These are phyloP conservation scores for Phaedon cochleariae DNA, from an alignment of 2,888 invertebrate genomes.

Conservation along the genomic window DNA sequence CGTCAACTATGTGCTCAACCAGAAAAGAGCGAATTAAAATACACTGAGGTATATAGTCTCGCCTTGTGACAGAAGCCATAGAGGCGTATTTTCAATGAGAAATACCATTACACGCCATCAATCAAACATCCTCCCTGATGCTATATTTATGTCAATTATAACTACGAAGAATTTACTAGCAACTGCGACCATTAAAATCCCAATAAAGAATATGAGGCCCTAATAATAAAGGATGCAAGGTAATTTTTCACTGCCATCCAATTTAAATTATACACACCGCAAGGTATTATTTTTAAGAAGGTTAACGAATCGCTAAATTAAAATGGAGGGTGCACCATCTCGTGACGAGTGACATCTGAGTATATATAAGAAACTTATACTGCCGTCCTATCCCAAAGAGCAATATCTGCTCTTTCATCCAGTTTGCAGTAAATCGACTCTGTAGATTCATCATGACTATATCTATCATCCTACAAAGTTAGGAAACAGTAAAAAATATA, in stretches of 20 bases:
- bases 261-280: slow-evolving; percentile 22
- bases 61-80: neutral
- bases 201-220: slow-evolving; percentile 22
- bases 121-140: slow-evolving; percentile 9
- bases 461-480: no score
- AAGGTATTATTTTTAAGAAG: slow-evolving; percentile 28
- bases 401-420: no score
- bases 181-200: slow-evolving; percentile 21
- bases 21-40: no score
- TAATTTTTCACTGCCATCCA: slow-evolving; percentile 27
- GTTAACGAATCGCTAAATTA: slow-evolving; percentile 30
- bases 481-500: no score
- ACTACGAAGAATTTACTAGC: slow-evolving; percentile 14
- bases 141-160: slow-evolving; percentile 23
- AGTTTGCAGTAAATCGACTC: no score
- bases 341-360: slow-evolving; percentile 21
- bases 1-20: no score
- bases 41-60: no score
- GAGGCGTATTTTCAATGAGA: slow-evolving; percentile 1
- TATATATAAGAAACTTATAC: neutral
- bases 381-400: no score
- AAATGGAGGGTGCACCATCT: slow-evolving; percentile 20
- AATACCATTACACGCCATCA: slow-evolving; percentile 14
- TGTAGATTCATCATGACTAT: no score
- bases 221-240: slow-evolving; percentile 25